phyloP scores from a whole-genome alignment of 2,797 vertebrate genomes.

The Phyllotis vaccarum region DNA sequence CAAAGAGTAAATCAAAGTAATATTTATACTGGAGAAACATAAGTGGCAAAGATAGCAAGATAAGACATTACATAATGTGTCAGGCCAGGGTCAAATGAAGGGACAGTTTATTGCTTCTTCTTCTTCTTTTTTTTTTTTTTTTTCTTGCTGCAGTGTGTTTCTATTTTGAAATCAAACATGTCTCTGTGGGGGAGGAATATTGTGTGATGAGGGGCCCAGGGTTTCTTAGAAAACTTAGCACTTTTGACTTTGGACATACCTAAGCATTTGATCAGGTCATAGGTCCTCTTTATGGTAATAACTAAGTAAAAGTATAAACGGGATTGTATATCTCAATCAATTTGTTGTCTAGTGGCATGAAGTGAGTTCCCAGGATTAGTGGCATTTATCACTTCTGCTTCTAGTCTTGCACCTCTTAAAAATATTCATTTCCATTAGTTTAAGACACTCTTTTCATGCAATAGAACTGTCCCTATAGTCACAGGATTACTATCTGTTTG shows the following conservation, averaged over 20 bases:
- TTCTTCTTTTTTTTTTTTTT: too few relatives aligned
- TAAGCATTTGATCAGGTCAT: background rate
- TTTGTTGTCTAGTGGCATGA: background rate
- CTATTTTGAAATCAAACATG: background rate
- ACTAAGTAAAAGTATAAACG: background rate
- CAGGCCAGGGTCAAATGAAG: background rate
- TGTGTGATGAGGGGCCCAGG: background rate
- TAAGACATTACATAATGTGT: background rate
- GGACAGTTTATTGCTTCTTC: background rate
- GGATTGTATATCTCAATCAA: background rate
- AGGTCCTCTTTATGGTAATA: background rate
- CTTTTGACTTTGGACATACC: background rate
- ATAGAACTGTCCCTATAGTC: constrained; percentile 9
- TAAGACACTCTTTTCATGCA: constrained; percentile 5
- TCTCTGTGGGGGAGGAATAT: background rate
- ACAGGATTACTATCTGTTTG: background rate
- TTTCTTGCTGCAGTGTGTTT: background rate
- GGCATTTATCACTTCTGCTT: background rate
- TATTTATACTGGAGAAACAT: constrained; percentile 4
- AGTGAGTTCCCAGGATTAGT: background rate
- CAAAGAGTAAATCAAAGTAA: background rate
- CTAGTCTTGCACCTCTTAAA: background rate
- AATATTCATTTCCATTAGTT: background rate
- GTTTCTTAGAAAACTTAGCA: background rate
- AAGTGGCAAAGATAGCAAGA: background rate